Conservation (phyloP, 2,113 vertebrate genomes). For the Peromyscus leucopus region DNA sequence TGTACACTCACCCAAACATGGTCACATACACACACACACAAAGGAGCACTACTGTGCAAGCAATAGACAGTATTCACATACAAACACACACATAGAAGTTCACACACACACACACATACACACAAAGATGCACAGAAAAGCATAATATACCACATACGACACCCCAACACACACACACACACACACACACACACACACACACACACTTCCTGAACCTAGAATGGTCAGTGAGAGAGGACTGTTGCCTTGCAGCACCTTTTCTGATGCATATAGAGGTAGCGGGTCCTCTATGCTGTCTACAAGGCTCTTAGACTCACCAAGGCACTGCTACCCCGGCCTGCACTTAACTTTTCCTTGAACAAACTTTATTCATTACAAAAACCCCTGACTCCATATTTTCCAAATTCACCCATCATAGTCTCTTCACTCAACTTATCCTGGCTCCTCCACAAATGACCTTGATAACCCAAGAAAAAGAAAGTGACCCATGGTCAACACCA, state of each 20-base stretch:
- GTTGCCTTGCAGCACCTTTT: background rate
- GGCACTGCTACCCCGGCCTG: background rate
- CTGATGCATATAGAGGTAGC: fast-evolving
- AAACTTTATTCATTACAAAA: too few relatives aligned
- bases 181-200: too few relatives aligned
- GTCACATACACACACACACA: background rate
- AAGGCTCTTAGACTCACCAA: background rate
- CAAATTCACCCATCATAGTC: background rate
- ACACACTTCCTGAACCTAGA: too few relatives aligned
- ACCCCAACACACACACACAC: background rate
- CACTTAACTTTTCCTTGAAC: background rate
- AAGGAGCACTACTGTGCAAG: too few relatives aligned
- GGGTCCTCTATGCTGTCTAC: background rate
- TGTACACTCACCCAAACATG: too few relatives aligned
- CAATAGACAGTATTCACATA: too few relatives aligned
- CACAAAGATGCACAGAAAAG: background rate
- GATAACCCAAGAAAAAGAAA: background rate
- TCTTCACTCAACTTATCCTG: background rate
- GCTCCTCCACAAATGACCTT: background rate
- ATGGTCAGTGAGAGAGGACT: background rate
- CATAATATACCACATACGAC: background rate
- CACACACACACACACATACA: background rate
- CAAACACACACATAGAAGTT: too few relatives aligned
- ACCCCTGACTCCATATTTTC: background rate
- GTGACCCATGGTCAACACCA: background rate